A percentile compares a stretch with the other conserved stretches of the same genome.
Evolutionary conservation across 1,140 invertebrate genomes (phyloP).

Genomic region (Heliconius nattereri): DNA sequence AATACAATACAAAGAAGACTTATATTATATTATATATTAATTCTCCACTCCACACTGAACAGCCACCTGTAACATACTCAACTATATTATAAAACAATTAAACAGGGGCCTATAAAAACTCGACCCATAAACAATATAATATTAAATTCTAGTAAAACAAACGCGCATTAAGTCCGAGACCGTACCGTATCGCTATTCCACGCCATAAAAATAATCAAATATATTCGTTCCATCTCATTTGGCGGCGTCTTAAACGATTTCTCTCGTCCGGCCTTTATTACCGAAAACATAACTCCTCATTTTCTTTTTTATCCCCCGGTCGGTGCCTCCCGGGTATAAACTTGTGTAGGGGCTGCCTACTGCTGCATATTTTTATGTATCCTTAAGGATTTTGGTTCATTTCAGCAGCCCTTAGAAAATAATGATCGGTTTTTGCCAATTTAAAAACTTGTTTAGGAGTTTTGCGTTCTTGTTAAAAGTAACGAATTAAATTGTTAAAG

Average conservation of each 20-base stretch:
- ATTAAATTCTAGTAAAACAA: slow-evolving; percentile 77
- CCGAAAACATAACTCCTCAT: slow-evolving; percentile 81
- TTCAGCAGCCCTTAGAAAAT: slow-evolving; percentile 53
- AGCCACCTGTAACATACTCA: not conserved
- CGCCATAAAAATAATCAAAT: slow-evolving; percentile 81
- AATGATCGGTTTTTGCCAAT: slow-evolving; percentile 33
- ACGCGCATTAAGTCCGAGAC: slow-evolving; percentile 69
- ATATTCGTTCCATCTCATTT: slow-evolving; percentile 81
- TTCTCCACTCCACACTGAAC: not conserved
- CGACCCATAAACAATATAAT: slow-evolving; percentile 59
- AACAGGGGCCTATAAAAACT: slow-evolving; percentile 50
- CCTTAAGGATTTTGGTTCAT: slow-evolving; percentile 57
- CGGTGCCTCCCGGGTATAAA: slow-evolving; percentile 58
- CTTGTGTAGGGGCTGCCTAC: slow-evolving; percentile 63
- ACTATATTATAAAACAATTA: slow-evolving; percentile 39
- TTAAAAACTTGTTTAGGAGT: slow-evolving; percentile 38
- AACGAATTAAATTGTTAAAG: slow-evolving; percentile 22
- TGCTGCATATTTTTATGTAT: slow-evolving; percentile 74
- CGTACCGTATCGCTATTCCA: slow-evolving; percentile 76
- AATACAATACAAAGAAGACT: not conserved
- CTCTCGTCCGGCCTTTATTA: slow-evolving; percentile 80
- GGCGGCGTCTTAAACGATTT: slow-evolving; percentile 80
- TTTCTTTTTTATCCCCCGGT: slow-evolving; percentile 80
- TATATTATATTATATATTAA: too few species aligned
- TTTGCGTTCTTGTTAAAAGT: slow-evolving; percentile 27